Evolutionary conservation across 2,888 invertebrate species (phyloP).

Genomic region (Sinodicranocentrus sp.): DNA sequence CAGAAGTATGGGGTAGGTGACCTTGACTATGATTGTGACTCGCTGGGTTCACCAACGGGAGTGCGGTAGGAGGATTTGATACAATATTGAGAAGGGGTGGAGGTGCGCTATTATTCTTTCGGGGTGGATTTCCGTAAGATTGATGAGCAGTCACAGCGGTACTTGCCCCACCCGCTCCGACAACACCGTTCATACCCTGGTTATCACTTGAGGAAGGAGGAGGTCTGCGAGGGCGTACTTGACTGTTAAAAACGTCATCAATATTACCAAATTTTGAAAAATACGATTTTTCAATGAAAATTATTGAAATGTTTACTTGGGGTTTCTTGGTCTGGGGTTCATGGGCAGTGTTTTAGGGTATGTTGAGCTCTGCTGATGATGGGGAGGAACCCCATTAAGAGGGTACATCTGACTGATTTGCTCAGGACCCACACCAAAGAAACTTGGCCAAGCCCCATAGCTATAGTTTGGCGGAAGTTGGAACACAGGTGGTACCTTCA

Average conservation of each 20-base stretch:
- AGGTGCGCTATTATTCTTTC: constrained; percentile 71
- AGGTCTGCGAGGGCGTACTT: constrained; percentile 64
- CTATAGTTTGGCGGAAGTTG: constrained; percentile 76
- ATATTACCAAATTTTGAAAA: not conserved
- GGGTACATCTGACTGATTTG: constrained; percentile 84
- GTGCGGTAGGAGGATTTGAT: constrained; percentile 53
- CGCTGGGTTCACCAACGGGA: constrained; percentile 63
- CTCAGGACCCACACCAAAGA: constrained; percentile 62
- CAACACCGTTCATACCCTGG: constrained; percentile 66
- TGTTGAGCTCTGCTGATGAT: constrained; percentile 82
- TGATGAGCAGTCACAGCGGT: constrained; percentile 59
- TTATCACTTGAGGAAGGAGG: constrained; percentile 58
- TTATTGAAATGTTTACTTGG: constrained; percentile 68
- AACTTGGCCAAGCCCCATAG: constrained; percentile 68
- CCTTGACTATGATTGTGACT: constrained; percentile 72
- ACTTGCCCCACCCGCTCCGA: constrained; percentile 60
- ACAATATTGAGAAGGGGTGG: constrained; percentile 51
- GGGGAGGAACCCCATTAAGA: constrained; percentile 86
- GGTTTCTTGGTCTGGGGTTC: constrained; percentile 72
- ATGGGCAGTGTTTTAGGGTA: constrained; percentile 78
- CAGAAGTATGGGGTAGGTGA: constrained; percentile 69
- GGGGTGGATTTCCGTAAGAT: constrained; percentile 69
- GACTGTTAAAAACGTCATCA: constrained; percentile 40
- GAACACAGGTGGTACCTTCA: constrained; percentile 76
- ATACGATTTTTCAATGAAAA: not conserved